Base-by-base conservation (phyloP, 2,797 vertebrate species). In the Macrochelys suwanniensis region DNA sequence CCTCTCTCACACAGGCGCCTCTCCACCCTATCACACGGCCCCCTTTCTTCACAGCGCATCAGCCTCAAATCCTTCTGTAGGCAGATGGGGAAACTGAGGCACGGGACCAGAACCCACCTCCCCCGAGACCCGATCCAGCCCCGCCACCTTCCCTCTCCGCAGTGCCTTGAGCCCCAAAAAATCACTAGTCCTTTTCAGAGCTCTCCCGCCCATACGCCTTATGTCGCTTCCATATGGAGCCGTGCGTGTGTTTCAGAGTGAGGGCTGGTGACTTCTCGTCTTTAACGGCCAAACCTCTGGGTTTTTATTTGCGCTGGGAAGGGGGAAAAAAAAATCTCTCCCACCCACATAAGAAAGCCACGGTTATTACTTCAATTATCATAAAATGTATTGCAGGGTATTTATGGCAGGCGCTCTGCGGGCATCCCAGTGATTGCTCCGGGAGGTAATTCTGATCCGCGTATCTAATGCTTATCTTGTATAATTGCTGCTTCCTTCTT, bases 381-480 rank as follows among this genome's bases (percentile, higher is more conserved):
- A 87, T 93, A 90, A 89, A 93, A 93, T 87, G 92, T 80, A 93
- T 93, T 89, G 92, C 88, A 79, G 79, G 37, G 88, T 90, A 87
- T 93, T 90, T 90, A 87, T n/a, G 88, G 84, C 88, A 74, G 92
- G 42, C 7, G 84, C 88, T 59, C 80, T 59, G 74, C 47, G 81
- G 84, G 92, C 71, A 61, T 71, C 79, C 50, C 68, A 57, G 68
- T n/a, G 80, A 87, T 89, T 80, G 88, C 92, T 89, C 88, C 88
- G 49, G 84, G 88, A 93, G 88, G 89, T 53, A 89, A 89, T 89
- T 86, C 91, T 23, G 45, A 71, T 82, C 87, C 57, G 57, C 86
- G 91, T 93, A 89, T 86, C 87, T 89, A 93, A 93, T 93, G 91
- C 91, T 93, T 93, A 89, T 89, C 83, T 93, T 89, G 87, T 89